Base-by-base conservation (phyloP, 1,140 invertebrate species). In the Bombus superbus region DNA sequence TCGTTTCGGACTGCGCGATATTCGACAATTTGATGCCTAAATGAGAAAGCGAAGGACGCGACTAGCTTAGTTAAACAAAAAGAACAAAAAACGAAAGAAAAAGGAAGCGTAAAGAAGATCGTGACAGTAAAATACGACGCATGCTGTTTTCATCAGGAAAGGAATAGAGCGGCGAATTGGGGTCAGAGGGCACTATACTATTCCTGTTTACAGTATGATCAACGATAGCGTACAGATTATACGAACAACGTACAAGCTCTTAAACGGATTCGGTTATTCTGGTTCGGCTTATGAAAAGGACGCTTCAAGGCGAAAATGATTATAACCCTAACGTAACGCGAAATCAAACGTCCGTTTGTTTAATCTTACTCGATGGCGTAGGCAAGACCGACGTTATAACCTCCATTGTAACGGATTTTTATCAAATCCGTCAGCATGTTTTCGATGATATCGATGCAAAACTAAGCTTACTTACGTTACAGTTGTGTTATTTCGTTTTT, bases 121-220 rank as follows among this genome's bases (percentile, higher is more conserved):
- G 28, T 28, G 22, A 35, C 13, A 2, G 22, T 22, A 53, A 22
- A 53, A 53, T 53, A 53, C 22, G 5, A 53, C 18, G 47, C 47
- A 22, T 8, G 47, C 22, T 35, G 6, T 1, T 35, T 47, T 25
- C 15, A 74, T 32, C 9, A 5, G 4, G 5, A 6, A 11, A 6
- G 9, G 5, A 4, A 53, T 5, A 18, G 11, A 4, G 38, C 3
- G 18, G 18, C 6, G 47, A 18, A 22, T 53, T 53, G 18, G 47
- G 18, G 18, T 53, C 40, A 44, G 78, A 71, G 38, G n/a, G 38
- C 25, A 8, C 15, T 38, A 59, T n/a, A 53, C 47, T 10, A 35
- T 44, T 40, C 25, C 44, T 69, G 53, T 79, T 84, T 79, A 72
- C 68, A 84, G 64, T 72, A 84, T 84, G 69, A 79, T 84, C 68